Conservation (phyloP, 1,140 invertebrate species). For the Drosophila miranda region DNA sequence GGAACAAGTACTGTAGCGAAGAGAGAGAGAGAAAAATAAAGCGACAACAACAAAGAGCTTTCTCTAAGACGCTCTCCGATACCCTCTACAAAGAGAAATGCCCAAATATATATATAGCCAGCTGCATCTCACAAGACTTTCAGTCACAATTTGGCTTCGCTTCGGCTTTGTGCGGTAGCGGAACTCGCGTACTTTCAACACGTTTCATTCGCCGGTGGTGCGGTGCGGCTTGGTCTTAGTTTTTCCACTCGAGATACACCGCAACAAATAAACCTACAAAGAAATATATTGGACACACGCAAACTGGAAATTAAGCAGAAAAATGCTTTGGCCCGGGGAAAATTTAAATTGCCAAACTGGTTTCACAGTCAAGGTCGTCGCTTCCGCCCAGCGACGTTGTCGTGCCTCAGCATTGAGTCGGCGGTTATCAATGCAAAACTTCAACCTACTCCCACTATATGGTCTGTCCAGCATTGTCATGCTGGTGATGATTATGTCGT, state of each 20-base stretch:
- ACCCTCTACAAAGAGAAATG: constrained; percentile 21
- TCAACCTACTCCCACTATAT: constrained; percentile 2
- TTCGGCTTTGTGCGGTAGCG: constrained; percentile 36
- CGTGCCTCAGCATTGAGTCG: constrained; percentile 9
- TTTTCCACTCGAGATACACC: constrained; percentile 9
- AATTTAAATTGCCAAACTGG: constrained; percentile 67
- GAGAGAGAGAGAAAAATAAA: too few species aligned
- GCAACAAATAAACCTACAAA: constrained; percentile 5
- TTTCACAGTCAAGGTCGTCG: constrained; percentile 78
- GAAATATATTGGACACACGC: constrained; percentile 17
- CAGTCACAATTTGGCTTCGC: constrained; percentile 53
- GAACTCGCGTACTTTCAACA: too few species aligned
- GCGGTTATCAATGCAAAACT: constrained; percentile 54
- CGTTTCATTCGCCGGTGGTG: constrained; percentile 1
- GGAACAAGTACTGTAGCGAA: neutral
- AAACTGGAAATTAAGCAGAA: constrained; percentile 54
- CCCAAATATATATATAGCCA: constrained; percentile 58
- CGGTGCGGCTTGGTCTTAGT: constrained; percentile 16
- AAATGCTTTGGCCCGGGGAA: constrained; percentile 65
- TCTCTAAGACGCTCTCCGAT: constrained; percentile 21
- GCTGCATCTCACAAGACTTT: constrained; percentile 47
- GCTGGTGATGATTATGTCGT: constrained; percentile 65
- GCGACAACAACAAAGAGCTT: constrained; percentile 30
- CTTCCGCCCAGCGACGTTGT: constrained; percentile 51
- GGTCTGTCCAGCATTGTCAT: constrained; percentile 20